Conservation (phyloP, 2,888 invertebrate species). For the Leucophora obtusa region DNA sequence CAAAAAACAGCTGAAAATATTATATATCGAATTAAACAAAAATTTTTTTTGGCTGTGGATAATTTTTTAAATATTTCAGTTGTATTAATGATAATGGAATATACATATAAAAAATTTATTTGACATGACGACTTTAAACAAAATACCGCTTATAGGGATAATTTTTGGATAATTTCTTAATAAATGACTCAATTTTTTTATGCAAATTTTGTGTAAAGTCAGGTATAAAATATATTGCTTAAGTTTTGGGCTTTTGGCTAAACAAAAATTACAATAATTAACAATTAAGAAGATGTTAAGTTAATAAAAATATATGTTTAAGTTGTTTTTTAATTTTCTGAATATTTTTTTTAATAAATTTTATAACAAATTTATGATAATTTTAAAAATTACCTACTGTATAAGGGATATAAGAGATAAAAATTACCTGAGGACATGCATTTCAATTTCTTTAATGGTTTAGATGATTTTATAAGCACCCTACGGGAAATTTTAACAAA, state of each 20-base stretch:
- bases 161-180: neutral
- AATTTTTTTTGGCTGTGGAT: conserved; percentile 11
- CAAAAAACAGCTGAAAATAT: conserved; percentile 59
- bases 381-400: neutral
- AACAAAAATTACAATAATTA: conserved; percentile 2
- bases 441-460: too few species aligned
- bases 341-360: neutral
- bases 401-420: neutral
- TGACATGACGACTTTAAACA: conserved; percentile 36
- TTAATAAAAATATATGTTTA: conserved; percentile 16
- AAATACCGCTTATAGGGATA: conserved; percentile 31
- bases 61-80: neutral
- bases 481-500: too few species aligned
- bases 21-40: conserved; percentile 49
- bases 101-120: conserved; percentile 54
- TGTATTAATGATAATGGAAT: conserved; percentile 35
- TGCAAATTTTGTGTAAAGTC: conserved; percentile 30
- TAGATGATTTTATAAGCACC: too few species aligned
- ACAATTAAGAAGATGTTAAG: conserved; percentile 30
- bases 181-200: conserved; percentile 41
- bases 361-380: neutral
- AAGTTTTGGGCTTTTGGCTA: neutral
- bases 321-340: neutral
- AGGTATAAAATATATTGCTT: neutral
- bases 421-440: neutral